Percentiles rank a stretch among this genome's conserved stretches.
These are phyloP conservation scores for Stichopus chloronotus DNA, from an alignment of 35 echinoderm and acorn worm species.

Conservation along the genomic window DNA sequence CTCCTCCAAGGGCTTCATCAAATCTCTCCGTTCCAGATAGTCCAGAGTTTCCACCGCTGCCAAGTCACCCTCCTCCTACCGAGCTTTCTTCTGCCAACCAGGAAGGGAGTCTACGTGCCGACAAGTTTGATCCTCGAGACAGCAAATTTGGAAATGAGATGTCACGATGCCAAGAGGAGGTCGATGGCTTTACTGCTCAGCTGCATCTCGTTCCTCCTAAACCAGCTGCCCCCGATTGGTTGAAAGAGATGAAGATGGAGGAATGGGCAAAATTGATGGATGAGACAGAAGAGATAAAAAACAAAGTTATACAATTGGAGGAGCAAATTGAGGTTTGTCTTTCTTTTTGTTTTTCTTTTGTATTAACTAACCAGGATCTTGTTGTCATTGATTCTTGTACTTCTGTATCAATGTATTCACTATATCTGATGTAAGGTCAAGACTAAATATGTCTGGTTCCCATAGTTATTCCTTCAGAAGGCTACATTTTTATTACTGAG, in stretches of 20 bases:
- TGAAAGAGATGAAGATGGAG: conserved; percentile 26
- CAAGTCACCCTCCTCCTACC: conserved; percentile 52
- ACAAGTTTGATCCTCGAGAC: neutral
- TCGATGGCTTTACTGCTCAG: neutral
- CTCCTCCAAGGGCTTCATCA: conserved; percentile 45
- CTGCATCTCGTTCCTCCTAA: neutral
- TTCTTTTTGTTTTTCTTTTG: neutral
- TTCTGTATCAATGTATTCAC: no score
- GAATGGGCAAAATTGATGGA: conserved; percentile 40
- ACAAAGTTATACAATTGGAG: conserved; percentile 17
- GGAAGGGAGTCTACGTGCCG: neutral
- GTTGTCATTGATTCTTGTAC: neutral
- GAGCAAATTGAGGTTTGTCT: conserved; percentile 17
- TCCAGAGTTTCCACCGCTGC: conserved; percentile 34
- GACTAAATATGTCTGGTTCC: no score
- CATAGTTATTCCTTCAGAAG: no score
- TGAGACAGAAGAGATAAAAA: conserved; percentile 36
- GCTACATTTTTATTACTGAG: no score
- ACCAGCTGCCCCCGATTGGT: conserved; percentile 6
- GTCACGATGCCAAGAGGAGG: neutral
- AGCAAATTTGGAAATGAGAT: neutral
- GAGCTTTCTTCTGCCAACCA: conserved; percentile 1
- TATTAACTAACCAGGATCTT: neutral
- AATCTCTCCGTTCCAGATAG: conserved; percentile 51
- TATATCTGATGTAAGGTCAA: no score